phyloP scores from a whole-genome alignment of 2,888 invertebrate genomes.

The Microctonus brassicae region DNA sequence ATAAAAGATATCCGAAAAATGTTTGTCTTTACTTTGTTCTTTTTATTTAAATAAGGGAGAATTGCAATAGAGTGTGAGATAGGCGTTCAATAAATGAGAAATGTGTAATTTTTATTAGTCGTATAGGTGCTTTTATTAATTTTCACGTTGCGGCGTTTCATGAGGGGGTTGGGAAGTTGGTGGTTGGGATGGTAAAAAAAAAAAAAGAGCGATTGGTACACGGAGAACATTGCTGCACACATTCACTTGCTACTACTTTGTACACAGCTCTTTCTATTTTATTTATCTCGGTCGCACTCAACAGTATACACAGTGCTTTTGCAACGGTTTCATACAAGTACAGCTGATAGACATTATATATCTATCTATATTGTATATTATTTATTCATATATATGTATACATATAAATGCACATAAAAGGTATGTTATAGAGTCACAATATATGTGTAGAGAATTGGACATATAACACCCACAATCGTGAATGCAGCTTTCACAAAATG shows the following conservation, averaged over 20 bases:
- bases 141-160: slow-evolving; percentile 45
- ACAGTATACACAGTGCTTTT: neutral
- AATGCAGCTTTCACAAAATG: neutral
- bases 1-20: too few species aligned
- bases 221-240: neutral
- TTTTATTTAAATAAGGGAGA: neutral
- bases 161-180: slow-evolving; percentile 12
- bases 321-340: neutral
- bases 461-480: neutral
- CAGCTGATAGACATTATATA: too few species aligned
- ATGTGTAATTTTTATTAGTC: slow-evolving; percentile 67
- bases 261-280: neutral
- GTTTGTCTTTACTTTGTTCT: too few species aligned
- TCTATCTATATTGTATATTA: too few species aligned
- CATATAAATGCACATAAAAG: neutral
- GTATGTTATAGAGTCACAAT: neutral
- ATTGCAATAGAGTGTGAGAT: neutral
- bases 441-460: neutral
- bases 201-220: neutral
- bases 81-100: slow-evolving; percentile 58
- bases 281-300: neutral
- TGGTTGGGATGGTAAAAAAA: slow-evolving; percentile 16
- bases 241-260: neutral
- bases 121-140: slow-evolving; percentile 62
- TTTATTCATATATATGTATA: neutral